phyloP scores from a whole-genome alignment of 1,140 invertebrate genomes.

The Cydia splendana region DNA sequence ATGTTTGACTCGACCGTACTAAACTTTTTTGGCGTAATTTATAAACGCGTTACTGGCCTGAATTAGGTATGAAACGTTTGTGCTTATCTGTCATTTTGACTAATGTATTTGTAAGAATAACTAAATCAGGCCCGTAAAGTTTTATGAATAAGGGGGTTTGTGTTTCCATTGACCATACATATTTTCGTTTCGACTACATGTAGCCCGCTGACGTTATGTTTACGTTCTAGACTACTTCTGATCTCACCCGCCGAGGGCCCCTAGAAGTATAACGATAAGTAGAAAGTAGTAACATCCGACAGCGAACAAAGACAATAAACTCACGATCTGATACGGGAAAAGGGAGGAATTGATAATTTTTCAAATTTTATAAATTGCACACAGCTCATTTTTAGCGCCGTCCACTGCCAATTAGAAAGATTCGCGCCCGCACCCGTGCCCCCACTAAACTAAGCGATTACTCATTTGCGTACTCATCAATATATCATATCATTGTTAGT shows the following conservation, averaged over 20 bases:
- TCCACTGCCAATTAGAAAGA: conserved; percentile 48
- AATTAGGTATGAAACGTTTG: too few species aligned
- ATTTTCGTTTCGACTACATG: too few species aligned
- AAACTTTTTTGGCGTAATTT: too few species aligned
- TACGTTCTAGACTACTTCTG: not conserved
- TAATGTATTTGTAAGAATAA: too few species aligned
- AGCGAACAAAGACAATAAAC: conserved; percentile 42
- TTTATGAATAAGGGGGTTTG: too few species aligned
- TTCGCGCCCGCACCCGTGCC: conserved; percentile 14
- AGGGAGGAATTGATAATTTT: not conserved
- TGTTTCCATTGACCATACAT: too few species aligned
- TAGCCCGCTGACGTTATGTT: not conserved
- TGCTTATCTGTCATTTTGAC: too few species aligned
- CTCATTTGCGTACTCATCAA: conserved; percentile 18
- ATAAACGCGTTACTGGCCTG: too few species aligned
- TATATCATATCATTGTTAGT: conserved; percentile 48
- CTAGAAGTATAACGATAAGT: conserved; percentile 6
- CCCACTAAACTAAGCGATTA: not conserved
- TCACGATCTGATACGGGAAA: not conserved
- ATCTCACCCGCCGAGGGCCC: conserved; percentile 20
- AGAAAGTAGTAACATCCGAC: conserved; percentile 1
- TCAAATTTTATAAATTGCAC: not conserved
- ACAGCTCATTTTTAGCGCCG: conserved; percentile 36
- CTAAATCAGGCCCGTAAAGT: too few species aligned
- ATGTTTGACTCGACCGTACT: too few species aligned